phyloP scores from a whole-genome alignment of 2,888 invertebrate genomes.

The Dolomedes plantarius region DNA sequence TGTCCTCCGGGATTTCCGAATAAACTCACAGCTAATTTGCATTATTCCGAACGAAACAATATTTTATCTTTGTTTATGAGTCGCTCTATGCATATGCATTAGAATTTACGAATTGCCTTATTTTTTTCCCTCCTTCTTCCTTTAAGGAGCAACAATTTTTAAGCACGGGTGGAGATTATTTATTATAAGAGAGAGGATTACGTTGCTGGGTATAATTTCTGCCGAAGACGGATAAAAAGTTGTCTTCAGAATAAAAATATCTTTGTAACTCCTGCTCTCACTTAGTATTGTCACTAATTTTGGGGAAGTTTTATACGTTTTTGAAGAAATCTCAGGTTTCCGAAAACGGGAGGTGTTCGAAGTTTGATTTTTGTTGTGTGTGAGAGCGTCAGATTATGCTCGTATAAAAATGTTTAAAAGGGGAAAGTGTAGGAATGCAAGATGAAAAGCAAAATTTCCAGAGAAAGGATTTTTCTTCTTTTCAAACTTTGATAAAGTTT shows the following conservation, averaged over 20 bases:
- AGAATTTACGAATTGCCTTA: not conserved
- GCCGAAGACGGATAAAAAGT: not conserved
- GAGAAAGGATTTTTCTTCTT: too few relatives aligned
- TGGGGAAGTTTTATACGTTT: not conserved
- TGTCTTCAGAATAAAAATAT: not conserved
- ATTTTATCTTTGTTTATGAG: slow-evolving; percentile 18
- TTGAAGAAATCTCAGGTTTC: not conserved
- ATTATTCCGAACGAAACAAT: slow-evolving; percentile 11
- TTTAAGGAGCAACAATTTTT: slow-evolving; percentile 9
- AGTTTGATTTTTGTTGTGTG: too few relatives aligned
- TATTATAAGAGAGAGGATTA: not conserved
- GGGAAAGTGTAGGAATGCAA: too few relatives aligned
- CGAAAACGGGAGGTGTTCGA: too few relatives aligned
- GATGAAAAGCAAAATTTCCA: too few relatives aligned
- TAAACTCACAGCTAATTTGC: slow-evolving; percentile 10
- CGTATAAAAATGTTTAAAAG: too few relatives aligned
- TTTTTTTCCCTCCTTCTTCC: not conserved
- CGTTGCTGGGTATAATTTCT: not conserved
- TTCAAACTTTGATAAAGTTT: too few relatives aligned
- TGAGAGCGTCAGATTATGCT: too few relatives aligned
- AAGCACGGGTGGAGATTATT: not conserved
- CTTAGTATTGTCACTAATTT: not conserved
- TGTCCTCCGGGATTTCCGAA: not conserved
- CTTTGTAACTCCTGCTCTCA: not conserved
- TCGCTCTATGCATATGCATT: slow-evolving; percentile 10